Evolutionary conservation across 2,797 vertebrate genomes (phyloP).

Genomic region (Champsocephalus esox): DNA sequence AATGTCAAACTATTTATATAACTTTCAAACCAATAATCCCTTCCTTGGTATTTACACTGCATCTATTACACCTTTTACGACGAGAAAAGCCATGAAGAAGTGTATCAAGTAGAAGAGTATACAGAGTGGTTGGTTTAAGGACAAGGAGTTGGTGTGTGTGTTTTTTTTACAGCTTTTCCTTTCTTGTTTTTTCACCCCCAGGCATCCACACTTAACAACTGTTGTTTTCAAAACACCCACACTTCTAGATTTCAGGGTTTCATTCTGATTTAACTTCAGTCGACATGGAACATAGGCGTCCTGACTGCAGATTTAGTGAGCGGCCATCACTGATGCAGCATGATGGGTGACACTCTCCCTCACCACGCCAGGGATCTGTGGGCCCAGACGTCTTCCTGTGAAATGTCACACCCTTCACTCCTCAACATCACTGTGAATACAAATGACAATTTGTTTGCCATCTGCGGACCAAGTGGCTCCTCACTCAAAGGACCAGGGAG

Average conservation of each 20-base stretch:
- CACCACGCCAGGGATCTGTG: conserved; percentile 65
- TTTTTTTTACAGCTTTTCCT: not conserved
- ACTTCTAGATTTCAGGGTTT: not conserved
- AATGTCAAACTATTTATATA: not conserved
- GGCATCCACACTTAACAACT: not conserved
- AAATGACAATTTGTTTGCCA: conserved; percentile 85
- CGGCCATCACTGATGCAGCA: conserved; percentile 41
- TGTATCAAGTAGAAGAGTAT: too few species aligned
- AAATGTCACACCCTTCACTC: conserved; percentile 85
- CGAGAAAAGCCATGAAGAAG: not conserved
- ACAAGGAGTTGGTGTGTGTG: not conserved
- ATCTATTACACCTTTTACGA: not conserved
- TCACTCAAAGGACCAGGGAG: conserved; percentile 44
- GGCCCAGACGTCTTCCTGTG: conserved; percentile 80
- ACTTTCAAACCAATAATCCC: not conserved
- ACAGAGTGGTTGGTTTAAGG: not conserved
- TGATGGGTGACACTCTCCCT: conserved; percentile 54
- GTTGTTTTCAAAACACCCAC: not conserved
- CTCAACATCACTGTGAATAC: conserved; percentile 77
- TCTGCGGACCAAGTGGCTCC: conserved; percentile 75
- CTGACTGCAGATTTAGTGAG: conserved; percentile 26
- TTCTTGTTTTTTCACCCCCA: not conserved
- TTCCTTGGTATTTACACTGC: not conserved
- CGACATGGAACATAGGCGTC: conserved; percentile 38
- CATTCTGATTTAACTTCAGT: conserved; percentile 30